Conservation (phyloP, 2,888 invertebrate species). For the Ferdinandea cuprea region DNA sequence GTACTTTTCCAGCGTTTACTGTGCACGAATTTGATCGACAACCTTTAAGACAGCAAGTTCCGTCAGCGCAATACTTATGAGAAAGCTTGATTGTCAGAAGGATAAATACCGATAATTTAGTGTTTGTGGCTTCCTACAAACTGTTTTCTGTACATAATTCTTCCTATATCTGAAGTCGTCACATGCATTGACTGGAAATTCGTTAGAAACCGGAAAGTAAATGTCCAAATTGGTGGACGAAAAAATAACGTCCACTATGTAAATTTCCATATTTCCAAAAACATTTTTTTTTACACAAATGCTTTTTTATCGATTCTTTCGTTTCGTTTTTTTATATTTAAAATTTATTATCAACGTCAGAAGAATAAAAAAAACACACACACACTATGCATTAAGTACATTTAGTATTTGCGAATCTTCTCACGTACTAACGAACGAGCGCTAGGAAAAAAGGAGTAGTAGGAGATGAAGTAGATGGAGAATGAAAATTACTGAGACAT, state of each 20-base stretch:
- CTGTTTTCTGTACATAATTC: no score
- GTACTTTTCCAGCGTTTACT: no score
- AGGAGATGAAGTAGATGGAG: background rate
- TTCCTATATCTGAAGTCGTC: no score
- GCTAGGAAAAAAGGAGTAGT: conserved; percentile 9
- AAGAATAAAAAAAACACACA: conserved; percentile 32
- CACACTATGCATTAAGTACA: conserved; percentile 51
- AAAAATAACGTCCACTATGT: background rate
- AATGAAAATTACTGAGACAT: background rate
- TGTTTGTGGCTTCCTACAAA: no score
- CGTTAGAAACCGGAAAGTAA: no score
- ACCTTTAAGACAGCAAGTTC: no score
- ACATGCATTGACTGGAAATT: no score
- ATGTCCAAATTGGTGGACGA: no score
- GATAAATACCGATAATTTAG: no score
- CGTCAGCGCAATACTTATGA: no score
- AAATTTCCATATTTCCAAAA: conserved; percentile 27
- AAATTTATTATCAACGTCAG: conserved; percentile 39
- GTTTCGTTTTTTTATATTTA: conserved; percentile 31
- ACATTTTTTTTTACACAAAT: background rate
- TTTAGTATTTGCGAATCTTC: conserved; percentile 71
- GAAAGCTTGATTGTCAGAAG: no score
- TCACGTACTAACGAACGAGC: conserved; percentile 51
- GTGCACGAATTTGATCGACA: no score
- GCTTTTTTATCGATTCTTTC: conserved; percentile 21